Evolutionary conservation across 2,113 vertebrate genomes (phyloP), one percentile per base, ranked within the genome.

Genomic region (Hypocryptadius cinnamomeus): DNA sequence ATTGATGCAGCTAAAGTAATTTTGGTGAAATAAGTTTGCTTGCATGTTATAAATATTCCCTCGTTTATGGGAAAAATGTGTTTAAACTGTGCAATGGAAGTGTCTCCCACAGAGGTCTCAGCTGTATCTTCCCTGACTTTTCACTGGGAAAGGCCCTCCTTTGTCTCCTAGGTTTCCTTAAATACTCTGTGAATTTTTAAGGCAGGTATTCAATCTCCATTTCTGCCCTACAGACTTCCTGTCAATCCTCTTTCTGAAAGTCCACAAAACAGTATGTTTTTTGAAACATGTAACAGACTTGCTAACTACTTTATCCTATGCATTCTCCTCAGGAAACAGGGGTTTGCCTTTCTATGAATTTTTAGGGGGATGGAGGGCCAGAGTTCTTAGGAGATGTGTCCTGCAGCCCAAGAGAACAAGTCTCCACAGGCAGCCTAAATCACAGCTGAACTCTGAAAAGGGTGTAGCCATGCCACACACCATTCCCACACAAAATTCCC

Each of bases 401-500:
- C 39, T 77, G 59, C 44, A 77, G 78, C 63, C 53, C 82, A 63
- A 54, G 21, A 84, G 48, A 77, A 28, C 2, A 59, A 50, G 48
- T 39, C 42, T 35, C 42, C 47, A 10, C 1, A 23, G 72, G 63
- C 27, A 80, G 39, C 39, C 54, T 64, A 33, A 90, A 77, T 50
- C 1, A 5, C 48, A 84, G 6, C 19, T 23, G 53, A 83, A n/a
- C 11, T 42, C 63, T 3, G 2, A 8, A 33, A 66, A 39, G 10
- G 28, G 42, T 28, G 22, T 13, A 30, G 39, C 6, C 0, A 0
- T 56, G 57, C n/a, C 28, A 35, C n/a, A 74, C 3, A 14, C 10
- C 23, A 64, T 30, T 77, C 28, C 35, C 59, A 56, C 30, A 57
- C 3, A 9, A 27, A 69, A n/a, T 24, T 64, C 33, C 40, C 48